Base-by-base conservation (phyloP, 1,140 invertebrate genomes). In the Pristionchus pacificus region DNA sequence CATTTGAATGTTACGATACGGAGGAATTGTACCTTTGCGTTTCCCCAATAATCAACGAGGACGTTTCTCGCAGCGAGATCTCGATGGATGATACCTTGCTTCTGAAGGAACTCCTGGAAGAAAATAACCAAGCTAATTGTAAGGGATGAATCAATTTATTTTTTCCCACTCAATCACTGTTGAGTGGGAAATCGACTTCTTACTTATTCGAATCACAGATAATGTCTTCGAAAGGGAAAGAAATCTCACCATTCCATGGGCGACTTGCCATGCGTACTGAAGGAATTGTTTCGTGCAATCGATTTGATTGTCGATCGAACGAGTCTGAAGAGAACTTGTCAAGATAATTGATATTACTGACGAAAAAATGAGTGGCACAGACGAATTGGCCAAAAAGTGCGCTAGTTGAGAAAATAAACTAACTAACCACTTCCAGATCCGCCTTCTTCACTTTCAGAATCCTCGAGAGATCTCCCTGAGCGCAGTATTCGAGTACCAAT, bases 61-160 rank as follows among this genome's bases (percentile, higher is more conserved):
- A 98, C 92, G 85, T 98, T 98, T 67, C 96, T 88, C 0, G 96
- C 95, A 0, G 96, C 96, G 77, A 98, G 87, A 86, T 98, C 96
- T 74, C 95, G 88, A 85, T 98, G 95, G 58, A 98, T 75, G 81
- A 93, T 69, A 10, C 72, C 69, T 49, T 75, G 68, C n/a, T 71
- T 61, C 1, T 57, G 68, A 19, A 76, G 60, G 57, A 70, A 76
- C 29, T 60, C 49, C 76, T 58, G 71, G 31, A 31, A 77, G 14
- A 6, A 33, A n/a, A n/a, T n/a, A n/a, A n/a, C n/a, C n/a, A n/a
- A n/a, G n/a, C n/a, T 10, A 2, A 19, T 65, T 63, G 62, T 64
- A 30, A 13, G 28, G 28, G 14, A 27, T 55, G 15, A 27, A 60
- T 59, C 15, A 60, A n/a, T 65, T 55, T n/a, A n/a, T n/a, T n/a